Base-by-base conservation (phyloP, 2,113 vertebrate species). In the Capreolus pygargus region DNA sequence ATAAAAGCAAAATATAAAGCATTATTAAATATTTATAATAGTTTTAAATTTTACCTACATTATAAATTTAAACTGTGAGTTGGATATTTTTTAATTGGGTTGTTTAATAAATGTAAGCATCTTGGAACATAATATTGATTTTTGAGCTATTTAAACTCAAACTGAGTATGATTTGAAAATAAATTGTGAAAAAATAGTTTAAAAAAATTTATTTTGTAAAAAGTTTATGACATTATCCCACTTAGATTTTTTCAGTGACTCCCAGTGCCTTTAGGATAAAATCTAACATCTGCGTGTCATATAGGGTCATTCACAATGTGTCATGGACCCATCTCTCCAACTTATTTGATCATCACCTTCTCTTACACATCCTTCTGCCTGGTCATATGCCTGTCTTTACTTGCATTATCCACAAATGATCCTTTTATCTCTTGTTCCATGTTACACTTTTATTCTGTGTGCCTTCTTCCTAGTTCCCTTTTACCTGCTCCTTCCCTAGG, bases 31-130 rank as follows among this genome's bases (percentile, higher is more conserved):
- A 82, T 95, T 96, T 95, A 94, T 89, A 94, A 67, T 61, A 91
- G 36, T 91, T 91, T 96, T 96, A 64, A 89, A 95, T 96, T 97
- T 96, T 87, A 55, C 30, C n/a, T 91, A 67, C 86, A 88, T 85
- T 89, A 88, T 81, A 57, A 95, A 89, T 97, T 97, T 95, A 94
- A 96, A 83, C 93, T 95, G 27, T 97, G 82, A 97, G 55, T 86
- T 97, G 25, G 86, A 58, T 97, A 13, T 95, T 96, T 97, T 97
- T 95, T 11, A 86, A 91, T 60, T 97, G 94, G 85, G 39, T 97
- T 96, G 43, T 94, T 97, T 94, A 95, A 45, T 61, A 91, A 81
- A 50, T 95, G 45, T 14, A 83, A 94, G 30, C 70, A 96, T 91
- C 54, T 52, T 78, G 33, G 39, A 95, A 55, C 33, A 88, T 83